Evolutionary conservation across 2,888 invertebrate genomes (phyloP).

Genomic region (Pseudococcus viburni): DNA sequence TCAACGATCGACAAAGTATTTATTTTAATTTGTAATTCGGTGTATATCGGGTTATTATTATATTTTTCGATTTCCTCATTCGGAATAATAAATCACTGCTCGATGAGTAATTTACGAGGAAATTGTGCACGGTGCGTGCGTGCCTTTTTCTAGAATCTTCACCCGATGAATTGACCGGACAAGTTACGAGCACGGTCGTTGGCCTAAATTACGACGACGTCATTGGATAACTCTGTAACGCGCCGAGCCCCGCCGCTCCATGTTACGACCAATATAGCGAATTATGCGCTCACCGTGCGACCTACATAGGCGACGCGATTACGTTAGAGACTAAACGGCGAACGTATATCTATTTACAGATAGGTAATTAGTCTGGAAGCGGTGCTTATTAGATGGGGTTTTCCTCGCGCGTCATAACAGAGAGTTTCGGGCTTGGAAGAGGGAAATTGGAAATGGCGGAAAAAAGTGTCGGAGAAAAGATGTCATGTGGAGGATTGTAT

Average conservation of each 20-base stretch:
- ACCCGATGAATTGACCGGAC: conserved; percentile 54
- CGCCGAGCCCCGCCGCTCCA: background rate
- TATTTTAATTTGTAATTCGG: conserved; percentile 5
- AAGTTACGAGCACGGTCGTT: conserved; percentile 56
- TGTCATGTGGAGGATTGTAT: too few species aligned
- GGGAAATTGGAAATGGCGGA: background rate
- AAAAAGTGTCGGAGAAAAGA: background rate
- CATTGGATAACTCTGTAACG: conserved; percentile 8
- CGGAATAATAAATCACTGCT: conserved; percentile 37
- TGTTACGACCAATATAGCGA: conserved; percentile 63
- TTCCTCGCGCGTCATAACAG: background rate
- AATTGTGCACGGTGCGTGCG: conserved; percentile 11
- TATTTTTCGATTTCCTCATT: conserved; percentile 25
- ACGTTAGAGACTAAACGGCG: conserved; percentile 22
- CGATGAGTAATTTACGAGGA: conserved; percentile 57
- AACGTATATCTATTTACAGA: conserved; percentile 29
- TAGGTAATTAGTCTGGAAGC: conserved; percentile 27
- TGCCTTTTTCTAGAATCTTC: conserved; percentile 55
- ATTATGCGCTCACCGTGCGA: conserved; percentile 65
- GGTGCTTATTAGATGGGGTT: background rate
- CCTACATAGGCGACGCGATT: conserved; percentile 55
- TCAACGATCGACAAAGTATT: conserved; percentile 42
- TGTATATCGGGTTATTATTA: background rate
- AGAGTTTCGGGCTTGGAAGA: background rate
- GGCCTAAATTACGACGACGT: conserved; percentile 58